phyloP scores from a whole-genome alignment of 2,888 invertebrate genomes.

The Drosophila merina region DNA sequence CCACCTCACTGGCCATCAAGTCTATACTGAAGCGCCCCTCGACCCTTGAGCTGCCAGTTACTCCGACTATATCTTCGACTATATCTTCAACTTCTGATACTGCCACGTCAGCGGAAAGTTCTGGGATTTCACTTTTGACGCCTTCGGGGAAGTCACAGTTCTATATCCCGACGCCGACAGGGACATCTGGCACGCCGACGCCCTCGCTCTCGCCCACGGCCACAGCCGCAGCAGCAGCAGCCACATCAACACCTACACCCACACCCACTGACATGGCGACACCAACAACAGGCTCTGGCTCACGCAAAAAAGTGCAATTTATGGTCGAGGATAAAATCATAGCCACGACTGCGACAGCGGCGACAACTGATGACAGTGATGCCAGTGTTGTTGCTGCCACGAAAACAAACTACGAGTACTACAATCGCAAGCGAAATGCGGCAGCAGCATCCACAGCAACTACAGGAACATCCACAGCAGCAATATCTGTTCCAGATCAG shows the following conservation, averaged over 20 bases:
- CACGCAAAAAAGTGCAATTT: conserved; percentile 90
- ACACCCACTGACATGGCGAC: conserved; percentile 27
- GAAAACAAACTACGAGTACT: conserved; percentile 79
- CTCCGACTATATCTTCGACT: conserved; percentile 33
- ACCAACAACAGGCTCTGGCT: conserved; percentile 60
- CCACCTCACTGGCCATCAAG: conserved; percentile 84
- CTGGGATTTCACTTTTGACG: conserved; percentile 42
- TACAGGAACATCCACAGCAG: conserved; percentile 34
- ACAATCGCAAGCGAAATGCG: conserved; percentile 75
- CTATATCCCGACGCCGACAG: conserved; percentile 80
- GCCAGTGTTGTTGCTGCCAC: conserved; percentile 46
- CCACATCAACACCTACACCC: conserved; percentile 84
- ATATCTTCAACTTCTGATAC: background rate
- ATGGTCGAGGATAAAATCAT: conserved; percentile 87
- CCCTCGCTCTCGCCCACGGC: conserved; percentile 81
- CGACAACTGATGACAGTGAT: conserved; percentile 68
- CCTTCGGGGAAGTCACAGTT: conserved; percentile 79
- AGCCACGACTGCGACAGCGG: conserved; percentile 54
- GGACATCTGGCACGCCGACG: conserved; percentile 63
- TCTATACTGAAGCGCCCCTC: conserved; percentile 86
- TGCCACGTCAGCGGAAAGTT: conserved; percentile 41
- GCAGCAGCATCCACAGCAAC: conserved; percentile 40
- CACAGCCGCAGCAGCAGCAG: conserved; percentile 79
- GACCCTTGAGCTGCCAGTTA: conserved; percentile 76
- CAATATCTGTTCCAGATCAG: conserved; percentile 38